These are phyloP conservation scores for Pogonus chalceus DNA, from an alignment of 1,140 invertebrate genomes.

Conservation along the genomic window DNA sequence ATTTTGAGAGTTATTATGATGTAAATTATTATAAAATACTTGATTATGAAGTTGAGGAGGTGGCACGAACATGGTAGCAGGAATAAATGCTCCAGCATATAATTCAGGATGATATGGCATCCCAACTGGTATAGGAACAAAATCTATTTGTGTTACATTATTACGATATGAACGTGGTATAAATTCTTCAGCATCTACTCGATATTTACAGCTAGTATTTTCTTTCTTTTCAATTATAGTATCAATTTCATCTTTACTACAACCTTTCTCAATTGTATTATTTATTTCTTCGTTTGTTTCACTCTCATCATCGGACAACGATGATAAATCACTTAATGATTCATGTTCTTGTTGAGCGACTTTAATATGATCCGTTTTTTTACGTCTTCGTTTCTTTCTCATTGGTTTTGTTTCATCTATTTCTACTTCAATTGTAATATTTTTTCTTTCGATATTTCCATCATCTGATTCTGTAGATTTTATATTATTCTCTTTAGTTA, in stretches of 20 bases:
- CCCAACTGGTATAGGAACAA: constrained; percentile 20
- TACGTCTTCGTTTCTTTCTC: constrained; percentile 25
- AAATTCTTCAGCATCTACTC: constrained; percentile 31
- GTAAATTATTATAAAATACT: too few relatives aligned
- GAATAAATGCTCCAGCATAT: constrained; percentile 24
- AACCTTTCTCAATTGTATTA: background rate
- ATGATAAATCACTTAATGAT: too few relatives aligned
- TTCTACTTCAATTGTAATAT: too few relatives aligned
- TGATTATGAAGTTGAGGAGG: constrained; percentile 26
- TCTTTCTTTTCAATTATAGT: background rate
- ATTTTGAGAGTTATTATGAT: too few relatives aligned
- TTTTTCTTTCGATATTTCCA: too few relatives aligned
- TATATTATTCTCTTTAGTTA: background rate
- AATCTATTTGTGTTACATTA: constrained; percentile 12
- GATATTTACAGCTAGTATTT: background rate
- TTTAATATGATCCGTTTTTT: constrained; percentile 19
- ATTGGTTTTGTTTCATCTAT: constrained; percentile 17
- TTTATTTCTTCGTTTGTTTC: constrained; percentile 1
- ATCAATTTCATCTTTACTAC: background rate
- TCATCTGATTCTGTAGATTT: background rate
- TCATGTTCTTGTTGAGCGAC: constrained; percentile 22
- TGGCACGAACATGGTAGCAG: constrained; percentile 22
- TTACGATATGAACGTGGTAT: constrained; percentile 24
- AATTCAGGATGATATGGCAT: constrained; percentile 25
- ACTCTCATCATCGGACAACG: constrained; percentile 19